These are phyloP conservation scores for Cyaniris semiargus DNA, from an alignment of 2,888 invertebrate genomes.

Conservation along the genomic window DNA sequence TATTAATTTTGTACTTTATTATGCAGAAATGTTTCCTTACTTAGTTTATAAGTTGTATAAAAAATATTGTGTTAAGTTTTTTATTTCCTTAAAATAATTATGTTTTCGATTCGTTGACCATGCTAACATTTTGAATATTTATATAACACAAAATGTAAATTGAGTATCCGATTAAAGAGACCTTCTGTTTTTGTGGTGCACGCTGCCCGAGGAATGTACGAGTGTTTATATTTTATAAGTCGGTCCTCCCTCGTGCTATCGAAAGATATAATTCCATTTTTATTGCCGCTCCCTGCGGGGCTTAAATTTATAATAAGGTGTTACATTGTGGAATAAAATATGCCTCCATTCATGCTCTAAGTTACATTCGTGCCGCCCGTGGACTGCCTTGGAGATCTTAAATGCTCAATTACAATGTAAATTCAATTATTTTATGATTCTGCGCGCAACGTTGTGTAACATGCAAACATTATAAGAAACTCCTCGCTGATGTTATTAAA, in stretches of 20 bases:
- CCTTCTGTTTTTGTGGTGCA: not conserved
- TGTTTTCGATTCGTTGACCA: not conserved
- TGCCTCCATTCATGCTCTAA: conserved; percentile 44
- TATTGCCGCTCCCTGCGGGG: conserved; percentile 40
- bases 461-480: not conserved
- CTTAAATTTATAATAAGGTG: conserved; percentile 49
- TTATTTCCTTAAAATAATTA: not conserved
- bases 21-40: not conserved
- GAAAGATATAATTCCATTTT: conserved; percentile 36
- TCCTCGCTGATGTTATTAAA: not conserved
- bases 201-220: not conserved
- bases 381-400: conserved; percentile 29
- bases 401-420: conserved; percentile 28
- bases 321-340: conserved; percentile 51
- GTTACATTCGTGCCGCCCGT: conserved; percentile 33
- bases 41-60: not conserved
- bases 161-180: not conserved
- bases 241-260: not conserved
- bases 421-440: conserved; percentile 24
- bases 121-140: not conserved
- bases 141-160: not conserved
- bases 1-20: not conserved
- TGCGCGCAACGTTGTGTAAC: not conserved
- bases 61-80: not conserved
- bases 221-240: not conserved